Conservation (phyloP, 2,113 vertebrate species). For the Procavia capensis region DNA sequence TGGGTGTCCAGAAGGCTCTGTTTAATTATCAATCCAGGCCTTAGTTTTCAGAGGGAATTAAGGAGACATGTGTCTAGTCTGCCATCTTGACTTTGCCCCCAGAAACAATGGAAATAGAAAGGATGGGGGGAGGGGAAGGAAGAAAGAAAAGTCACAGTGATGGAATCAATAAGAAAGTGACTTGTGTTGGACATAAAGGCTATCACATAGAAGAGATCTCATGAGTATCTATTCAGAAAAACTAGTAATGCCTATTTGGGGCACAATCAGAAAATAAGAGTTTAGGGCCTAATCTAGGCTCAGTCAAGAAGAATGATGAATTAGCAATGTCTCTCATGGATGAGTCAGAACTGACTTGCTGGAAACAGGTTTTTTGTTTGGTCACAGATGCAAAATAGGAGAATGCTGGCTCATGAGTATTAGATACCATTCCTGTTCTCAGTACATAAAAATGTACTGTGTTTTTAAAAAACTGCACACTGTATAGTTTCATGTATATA, state of each 20-base stretch:
- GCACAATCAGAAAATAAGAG: not conserved
- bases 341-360: no score
- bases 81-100: no score
- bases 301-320: not conserved
- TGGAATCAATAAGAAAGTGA: not conserved
- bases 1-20: no score
- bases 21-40: no score
- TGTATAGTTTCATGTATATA: not conserved
- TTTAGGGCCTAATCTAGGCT: not conserved
- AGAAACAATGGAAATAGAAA: not conserved
- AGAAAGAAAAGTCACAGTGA: not conserved
- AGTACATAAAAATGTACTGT: not conserved
- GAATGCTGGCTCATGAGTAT: not conserved
- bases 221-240: not conserved
- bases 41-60: no score
- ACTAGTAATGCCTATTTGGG: not conserved
- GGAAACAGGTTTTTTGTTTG: no score
- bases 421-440: not conserved
- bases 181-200: not conserved
- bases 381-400: not conserved
- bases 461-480: not conserved
- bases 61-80: no score
- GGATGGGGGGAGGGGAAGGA: not conserved
- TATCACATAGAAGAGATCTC: not conserved
- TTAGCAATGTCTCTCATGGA: not conserved